Base-by-base conservation (phyloP, 1,140 invertebrate genomes). In the Galendromus occidentalis region DNA sequence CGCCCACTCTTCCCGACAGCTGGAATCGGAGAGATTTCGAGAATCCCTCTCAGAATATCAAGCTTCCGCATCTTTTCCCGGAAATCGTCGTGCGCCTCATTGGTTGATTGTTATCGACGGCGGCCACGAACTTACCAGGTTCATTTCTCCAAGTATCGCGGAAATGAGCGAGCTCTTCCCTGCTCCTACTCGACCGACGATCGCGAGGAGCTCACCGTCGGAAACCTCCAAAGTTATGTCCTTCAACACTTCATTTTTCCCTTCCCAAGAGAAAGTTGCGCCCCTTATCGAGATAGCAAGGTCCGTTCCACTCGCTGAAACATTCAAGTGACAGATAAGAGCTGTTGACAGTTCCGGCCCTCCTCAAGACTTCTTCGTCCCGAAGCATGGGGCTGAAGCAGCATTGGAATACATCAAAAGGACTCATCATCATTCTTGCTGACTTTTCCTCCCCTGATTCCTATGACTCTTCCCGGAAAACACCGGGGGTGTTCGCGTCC, bases 111-210 rank as follows among this genome's bases (percentile, higher is more conserved):
- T 39, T 6, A 6, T 39, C 33, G 33, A 39, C 9, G 33, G 9
- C 33, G 33, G 4, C 4, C 33, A 39, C 9, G 5, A 47, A 65
- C 44, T 67, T 71, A 75, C 75, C 65, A 72, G 71, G 7, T 75
- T 71, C 75, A 80, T 75, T 67, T 78, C 77, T 22, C 81, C 81
- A 0, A 82, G 70, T 18, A 82, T 69, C 7, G 81, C 78, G 4
- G 77, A 76, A 0, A 82, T 67, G 1, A 82, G 70, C 1, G 80
- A 80, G n/a, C 78, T 79, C 71, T 82, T 82, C 42, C 79, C 79
- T 6, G 73, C 65, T 1, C 79, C 79, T 44, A 81, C 79, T 64
- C 74, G 71, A 14, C 76, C 79, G n/a, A 82, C 75, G 28, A 79
- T 71, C 5, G 77, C 79, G 17, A 77, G 72, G 6, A 79, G 59